Conservation (phyloP, 2,113 vertebrate genomes). For the Vidua chalybeata region DNA sequence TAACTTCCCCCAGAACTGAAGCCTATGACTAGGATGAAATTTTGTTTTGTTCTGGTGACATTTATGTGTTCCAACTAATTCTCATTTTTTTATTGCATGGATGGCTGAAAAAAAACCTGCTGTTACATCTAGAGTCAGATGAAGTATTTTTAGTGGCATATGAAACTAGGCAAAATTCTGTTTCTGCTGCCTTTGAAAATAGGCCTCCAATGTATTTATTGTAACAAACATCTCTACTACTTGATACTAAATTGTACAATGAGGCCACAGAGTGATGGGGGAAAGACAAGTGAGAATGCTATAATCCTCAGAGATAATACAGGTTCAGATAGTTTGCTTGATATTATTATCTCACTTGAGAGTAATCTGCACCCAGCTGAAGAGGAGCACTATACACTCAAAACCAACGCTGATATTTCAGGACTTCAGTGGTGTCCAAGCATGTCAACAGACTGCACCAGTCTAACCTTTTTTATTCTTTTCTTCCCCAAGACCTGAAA, state of each 20-base stretch:
- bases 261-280: accelerated
- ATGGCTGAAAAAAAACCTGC: neutral
- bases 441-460: neutral
- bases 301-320: neutral
- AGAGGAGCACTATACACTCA: neutral
- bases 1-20: neutral
- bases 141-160: neutral
- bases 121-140: neutral
- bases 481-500: neutral
- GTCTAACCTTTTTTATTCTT: neutral
- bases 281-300: neutral
- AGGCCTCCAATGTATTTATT: neutral
- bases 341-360: neutral
- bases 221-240: neutral
- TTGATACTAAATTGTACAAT: neutral
- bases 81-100: neutral
- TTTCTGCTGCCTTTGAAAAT: neutral
- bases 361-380: neutral
- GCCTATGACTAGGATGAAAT: neutral
- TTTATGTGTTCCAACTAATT: neutral
- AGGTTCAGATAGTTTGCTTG: neutral
- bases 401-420: neutral
- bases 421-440: neutral
- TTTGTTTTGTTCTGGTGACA: neutral
- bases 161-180: neutral